Evolutionary conservation across 1,140 invertebrate species (phyloP).

Genomic region (Brachionus plicatilis): DNA sequence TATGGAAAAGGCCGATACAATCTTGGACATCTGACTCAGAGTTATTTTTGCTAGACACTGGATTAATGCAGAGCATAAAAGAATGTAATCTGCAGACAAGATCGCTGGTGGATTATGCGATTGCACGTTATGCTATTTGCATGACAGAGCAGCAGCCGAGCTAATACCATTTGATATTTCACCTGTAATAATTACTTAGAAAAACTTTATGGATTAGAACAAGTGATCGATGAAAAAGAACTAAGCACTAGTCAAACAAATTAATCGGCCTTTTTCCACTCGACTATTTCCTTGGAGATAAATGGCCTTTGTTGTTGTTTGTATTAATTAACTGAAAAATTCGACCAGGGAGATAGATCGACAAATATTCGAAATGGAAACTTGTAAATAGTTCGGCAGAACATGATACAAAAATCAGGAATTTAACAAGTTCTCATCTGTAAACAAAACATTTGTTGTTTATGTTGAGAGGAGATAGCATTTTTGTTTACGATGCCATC

Average conservation of each 20-base stretch:
- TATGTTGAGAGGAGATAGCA: not conserved
- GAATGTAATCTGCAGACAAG: not conserved
- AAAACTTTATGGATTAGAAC: not conserved
- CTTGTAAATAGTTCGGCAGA: constrained; percentile 26
- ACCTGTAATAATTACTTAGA: constrained; percentile 26
- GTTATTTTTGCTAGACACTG: not conserved
- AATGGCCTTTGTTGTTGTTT: constrained; percentile 15
- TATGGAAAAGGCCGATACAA: not conserved
- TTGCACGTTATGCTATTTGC: constrained; percentile 21
- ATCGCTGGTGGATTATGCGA: not conserved
- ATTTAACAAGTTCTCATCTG: constrained; percentile 13
- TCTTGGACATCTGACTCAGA: constrained; percentile 5
- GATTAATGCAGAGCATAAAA: not conserved
- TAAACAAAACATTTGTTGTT: constrained; percentile 14
- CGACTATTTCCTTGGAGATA: not conserved
- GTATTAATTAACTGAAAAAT: constrained; percentile 19
- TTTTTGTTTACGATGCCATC: not conserved
- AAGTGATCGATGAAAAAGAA: constrained; percentile 25
- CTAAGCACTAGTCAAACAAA: not conserved
- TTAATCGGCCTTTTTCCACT: constrained; percentile 13
- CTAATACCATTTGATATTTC: constrained; percentile 19
- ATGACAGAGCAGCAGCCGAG: not conserved
- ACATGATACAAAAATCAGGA: not conserved
- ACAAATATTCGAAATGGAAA: not conserved
- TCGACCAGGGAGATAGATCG: not conserved